Conservation (phyloP, 2,888 invertebrate genomes). For the Campoplex capitator region DNA sequence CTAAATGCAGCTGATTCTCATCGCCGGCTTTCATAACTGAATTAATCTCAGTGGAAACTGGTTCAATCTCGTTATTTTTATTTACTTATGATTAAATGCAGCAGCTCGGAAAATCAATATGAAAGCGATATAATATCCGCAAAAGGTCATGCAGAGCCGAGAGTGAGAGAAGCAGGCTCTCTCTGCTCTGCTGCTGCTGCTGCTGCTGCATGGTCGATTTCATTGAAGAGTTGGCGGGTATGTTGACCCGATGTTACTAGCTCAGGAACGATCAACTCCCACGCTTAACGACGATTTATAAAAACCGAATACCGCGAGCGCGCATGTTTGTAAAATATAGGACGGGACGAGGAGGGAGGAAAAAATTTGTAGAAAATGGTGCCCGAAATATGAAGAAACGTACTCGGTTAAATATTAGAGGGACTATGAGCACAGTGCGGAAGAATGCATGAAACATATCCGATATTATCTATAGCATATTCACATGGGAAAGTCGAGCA, state of each 20-base stretch:
- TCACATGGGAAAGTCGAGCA: constrained; percentile 38
- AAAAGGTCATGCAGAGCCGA: background rate
- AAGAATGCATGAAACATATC: constrained; percentile 52
- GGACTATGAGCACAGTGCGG: background rate
- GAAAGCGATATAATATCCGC: constrained; percentile 40
- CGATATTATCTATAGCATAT: constrained; percentile 29
- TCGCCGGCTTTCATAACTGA: background rate
- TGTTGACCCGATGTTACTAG: background rate
- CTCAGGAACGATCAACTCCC: constrained; percentile 22
- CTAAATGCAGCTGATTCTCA: background rate
- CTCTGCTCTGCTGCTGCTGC: background rate
- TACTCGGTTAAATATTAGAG: background rate
- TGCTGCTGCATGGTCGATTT: too few relatives aligned
- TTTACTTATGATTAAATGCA: constrained; percentile 5
- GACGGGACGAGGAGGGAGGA: constrained; percentile 12
- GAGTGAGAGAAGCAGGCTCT: too few relatives aligned
- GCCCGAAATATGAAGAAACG: constrained; percentile 42
- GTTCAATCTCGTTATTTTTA: background rate
- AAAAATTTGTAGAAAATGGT: constrained; percentile 29
- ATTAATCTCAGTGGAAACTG: background rate
- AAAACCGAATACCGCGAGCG: constrained; percentile 60
- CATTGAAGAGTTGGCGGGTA: constrained; percentile 23
- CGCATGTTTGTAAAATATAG: constrained; percentile 20
- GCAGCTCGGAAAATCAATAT: constrained; percentile 31
- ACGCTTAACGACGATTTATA: constrained; percentile 67